Evolutionary conservation across 1,140 invertebrate species (phyloP).

Genomic region (Atta texana): DNA sequence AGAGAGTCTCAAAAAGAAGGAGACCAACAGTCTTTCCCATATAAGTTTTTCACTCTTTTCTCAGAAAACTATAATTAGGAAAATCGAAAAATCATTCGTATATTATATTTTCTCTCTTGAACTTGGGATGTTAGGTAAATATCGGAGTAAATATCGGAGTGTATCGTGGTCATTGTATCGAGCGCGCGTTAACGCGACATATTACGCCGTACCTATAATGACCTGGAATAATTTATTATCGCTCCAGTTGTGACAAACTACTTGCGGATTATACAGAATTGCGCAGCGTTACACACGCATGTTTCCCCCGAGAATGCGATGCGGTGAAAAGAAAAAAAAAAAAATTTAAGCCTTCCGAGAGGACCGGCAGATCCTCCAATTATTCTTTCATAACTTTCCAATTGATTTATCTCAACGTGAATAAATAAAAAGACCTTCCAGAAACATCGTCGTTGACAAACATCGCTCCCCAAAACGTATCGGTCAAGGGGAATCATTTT

Average conservation of each 20-base stretch:
- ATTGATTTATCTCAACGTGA: neutral
- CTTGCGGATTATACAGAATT: slow-evolving; percentile 41
- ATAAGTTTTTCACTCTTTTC: neutral
- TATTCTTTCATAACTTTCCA: neutral
- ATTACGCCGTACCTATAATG: slow-evolving; percentile 67
- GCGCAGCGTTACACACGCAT: slow-evolving; percentile 42
- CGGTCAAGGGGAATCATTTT: neutral
- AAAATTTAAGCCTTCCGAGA: neutral
- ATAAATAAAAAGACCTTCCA: neutral
- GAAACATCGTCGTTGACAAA: neutral
- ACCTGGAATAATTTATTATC: slow-evolving; percentile 76
- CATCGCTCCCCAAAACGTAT: neutral
- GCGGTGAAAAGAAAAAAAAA: neutral
- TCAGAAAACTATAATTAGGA: neutral
- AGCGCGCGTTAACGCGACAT: slow-evolving; percentile 70
- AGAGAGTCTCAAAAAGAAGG: neutral
- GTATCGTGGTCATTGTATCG: slow-evolving; percentile 57
- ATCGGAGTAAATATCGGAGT: neutral
- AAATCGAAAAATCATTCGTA: neutral
- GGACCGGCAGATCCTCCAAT: too few relatives aligned
- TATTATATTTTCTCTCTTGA: neutral
- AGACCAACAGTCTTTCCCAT: neutral
- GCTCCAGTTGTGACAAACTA: slow-evolving; percentile 58
- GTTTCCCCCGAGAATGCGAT: neutral
- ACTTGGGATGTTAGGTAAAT: neutral